A percentile compares a stretch with the other conserved stretches of the same genome.
Evolutionary conservation across 2,113 vertebrate genomes (phyloP).

Genomic region (Sclerurus mexicanus): DNA sequence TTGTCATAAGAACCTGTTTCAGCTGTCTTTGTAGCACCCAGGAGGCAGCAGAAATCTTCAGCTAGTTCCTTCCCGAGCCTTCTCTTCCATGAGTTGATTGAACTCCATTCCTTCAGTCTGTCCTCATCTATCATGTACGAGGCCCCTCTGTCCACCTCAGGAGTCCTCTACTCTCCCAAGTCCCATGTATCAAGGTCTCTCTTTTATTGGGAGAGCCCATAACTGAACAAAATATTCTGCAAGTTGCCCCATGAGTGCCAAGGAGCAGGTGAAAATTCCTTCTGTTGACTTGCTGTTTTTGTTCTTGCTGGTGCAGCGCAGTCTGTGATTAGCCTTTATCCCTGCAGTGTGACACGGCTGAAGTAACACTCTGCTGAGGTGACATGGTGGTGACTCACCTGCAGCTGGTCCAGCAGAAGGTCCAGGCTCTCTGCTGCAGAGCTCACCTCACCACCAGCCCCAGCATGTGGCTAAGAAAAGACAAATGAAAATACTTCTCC

Average conservation of each 20-base stretch:
- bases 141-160: too few species aligned
- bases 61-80: neutral
- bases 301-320: neutral
- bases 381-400: rapidly evolving
- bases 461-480: rapidly evolving
- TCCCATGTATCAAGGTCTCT: neutral
- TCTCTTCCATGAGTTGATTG: neutral
- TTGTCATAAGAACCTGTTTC: neutral
- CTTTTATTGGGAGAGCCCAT: neutral
- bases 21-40: neutral
- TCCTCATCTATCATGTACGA: neutral
- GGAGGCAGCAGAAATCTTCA: neutral
- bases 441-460: neutral
- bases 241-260: neutral
- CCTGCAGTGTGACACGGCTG: neutral
- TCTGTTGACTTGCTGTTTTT: neutral
- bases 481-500: neutral
- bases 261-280: neutral
- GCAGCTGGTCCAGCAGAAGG: neutral
- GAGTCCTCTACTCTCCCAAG: neutral
- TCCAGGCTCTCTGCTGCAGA: neutral
- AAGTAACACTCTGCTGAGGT: neutral
- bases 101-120: neutral
- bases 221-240: neutral
- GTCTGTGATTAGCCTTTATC: neutral